phyloP scores from a whole-genome alignment of 2,797 vertebrate genomes.

The Sorex maritimensis region DNA sequence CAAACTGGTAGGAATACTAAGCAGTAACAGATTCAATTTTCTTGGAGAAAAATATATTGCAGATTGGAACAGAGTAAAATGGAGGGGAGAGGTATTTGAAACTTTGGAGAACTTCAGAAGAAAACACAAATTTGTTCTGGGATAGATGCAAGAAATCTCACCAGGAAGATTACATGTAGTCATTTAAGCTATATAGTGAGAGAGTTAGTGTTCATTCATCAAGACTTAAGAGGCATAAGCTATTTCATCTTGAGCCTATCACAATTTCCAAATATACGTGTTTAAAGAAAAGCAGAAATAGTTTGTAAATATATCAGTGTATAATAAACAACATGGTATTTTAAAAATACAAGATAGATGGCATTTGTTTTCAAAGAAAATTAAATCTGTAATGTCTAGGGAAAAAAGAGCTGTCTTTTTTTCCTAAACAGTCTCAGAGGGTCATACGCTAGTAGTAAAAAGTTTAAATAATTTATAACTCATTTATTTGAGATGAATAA shows the following conservation, averaged over 20 bases:
- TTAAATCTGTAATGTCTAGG: conserved; percentile 59
- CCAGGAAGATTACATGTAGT: conserved; percentile 27
- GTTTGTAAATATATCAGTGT: conserved; percentile 72
- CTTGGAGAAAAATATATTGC: conserved; percentile 81
- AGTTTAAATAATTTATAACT: conserved; percentile 73
- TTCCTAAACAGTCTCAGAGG: conserved; percentile 60
- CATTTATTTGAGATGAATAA: conserved; percentile 67
- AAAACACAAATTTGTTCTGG: conserved; percentile 74
- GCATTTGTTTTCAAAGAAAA: conserved; percentile 66
- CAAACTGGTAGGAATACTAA: conserved; percentile 72
- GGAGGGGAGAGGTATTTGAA: conserved; percentile 72
- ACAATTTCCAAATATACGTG: conserved; percentile 64
- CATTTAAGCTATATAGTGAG: conserved; percentile 69
- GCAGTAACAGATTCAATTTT: conserved; percentile 71
- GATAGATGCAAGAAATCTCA: neutral
- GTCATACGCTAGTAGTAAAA: neutral
- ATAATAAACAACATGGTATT: neutral
- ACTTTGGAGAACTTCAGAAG: conserved; percentile 64
- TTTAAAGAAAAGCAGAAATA: conserved; percentile 76
- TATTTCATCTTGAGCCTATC: conserved; percentile 66
- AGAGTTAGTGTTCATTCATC: conserved; percentile 65
- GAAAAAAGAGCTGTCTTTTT: neutral
- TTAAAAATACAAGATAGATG: conserved; percentile 50
- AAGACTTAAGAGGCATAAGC: conserved; percentile 63
- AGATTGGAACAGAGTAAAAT: conserved; percentile 69